Percentiles rank a stretch among this genome's conserved stretches.
Evolutionary conservation across 1,140 invertebrate genomes (phyloP).

Genomic region (Drosophila hydei): DNA sequence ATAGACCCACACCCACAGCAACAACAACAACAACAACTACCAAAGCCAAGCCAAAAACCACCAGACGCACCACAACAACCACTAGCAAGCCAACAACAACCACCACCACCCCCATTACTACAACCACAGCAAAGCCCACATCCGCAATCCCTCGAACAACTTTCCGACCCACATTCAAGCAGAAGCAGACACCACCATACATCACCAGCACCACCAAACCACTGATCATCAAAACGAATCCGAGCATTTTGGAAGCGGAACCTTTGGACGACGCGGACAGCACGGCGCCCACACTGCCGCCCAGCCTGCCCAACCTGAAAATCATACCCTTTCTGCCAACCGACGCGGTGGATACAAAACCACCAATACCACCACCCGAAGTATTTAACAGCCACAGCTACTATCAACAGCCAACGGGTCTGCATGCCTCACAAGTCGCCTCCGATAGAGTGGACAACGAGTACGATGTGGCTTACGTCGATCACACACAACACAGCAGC

Average conservation of each 20-base stretch:
- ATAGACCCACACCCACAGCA: slow-evolving; percentile 6
- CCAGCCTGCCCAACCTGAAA: slow-evolving; percentile 89
- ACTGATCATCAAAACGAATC: slow-evolving; percentile 78
- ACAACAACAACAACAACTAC: slow-evolving; percentile 19
- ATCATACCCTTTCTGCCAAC: slow-evolving; percentile 91
- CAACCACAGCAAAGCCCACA: slow-evolving; percentile 24
- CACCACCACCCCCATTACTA: slow-evolving; percentile 18
- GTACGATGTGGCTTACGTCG: slow-evolving; percentile 55
- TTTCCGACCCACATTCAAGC: slow-evolving; percentile 16
- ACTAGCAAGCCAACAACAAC: slow-evolving; percentile 19
- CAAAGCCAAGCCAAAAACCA: slow-evolving; percentile 35
- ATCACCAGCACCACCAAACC: slow-evolving; percentile 50
- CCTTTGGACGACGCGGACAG: slow-evolving; percentile 82
- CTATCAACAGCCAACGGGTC: background rate
- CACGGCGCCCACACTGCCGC: slow-evolving; percentile 85
- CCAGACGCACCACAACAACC: slow-evolving; percentile 31
- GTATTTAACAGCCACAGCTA: slow-evolving; percentile 16
- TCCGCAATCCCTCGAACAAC: slow-evolving; percentile 25
- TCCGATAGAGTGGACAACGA: slow-evolving; percentile 69
- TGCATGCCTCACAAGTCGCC: slow-evolving; percentile 37
- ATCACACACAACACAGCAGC: slow-evolving; percentile 15
- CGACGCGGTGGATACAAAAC: slow-evolving; percentile 86
- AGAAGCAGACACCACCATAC: slow-evolving; percentile 30
- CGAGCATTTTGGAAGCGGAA: slow-evolving; percentile 83
- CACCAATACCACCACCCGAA: slow-evolving; percentile 27